These are phyloP conservation scores for Percopsis omiscomaycus DNA, from an alignment of 2,797 vertebrate genomes.

Conservation along the genomic window DNA sequence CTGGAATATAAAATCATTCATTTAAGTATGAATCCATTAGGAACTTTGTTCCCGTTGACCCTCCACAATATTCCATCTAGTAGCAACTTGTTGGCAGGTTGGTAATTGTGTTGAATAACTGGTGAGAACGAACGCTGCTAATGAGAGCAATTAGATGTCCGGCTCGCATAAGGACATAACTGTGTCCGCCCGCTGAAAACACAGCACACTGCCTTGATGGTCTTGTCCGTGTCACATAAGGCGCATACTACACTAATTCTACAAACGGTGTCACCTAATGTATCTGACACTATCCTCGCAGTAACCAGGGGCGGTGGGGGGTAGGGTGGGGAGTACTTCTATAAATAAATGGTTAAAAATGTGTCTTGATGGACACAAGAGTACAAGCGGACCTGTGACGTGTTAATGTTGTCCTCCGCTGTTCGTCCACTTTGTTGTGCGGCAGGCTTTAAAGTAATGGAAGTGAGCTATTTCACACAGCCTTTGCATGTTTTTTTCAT, in stretches of 20 bases:
- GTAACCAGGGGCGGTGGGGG: too few relatives aligned
- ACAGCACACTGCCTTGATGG: constrained; percentile 48
- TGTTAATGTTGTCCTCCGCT: constrained; percentile 17
- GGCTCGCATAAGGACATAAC: constrained; percentile 51
- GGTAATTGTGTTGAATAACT: constrained; percentile 75
- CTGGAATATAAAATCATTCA: constrained; percentile 73
- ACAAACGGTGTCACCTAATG: constrained; percentile 11
- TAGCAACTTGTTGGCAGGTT: constrained; percentile 69
- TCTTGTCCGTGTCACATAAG: constrained; percentile 48
- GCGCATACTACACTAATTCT: constrained; percentile 28
- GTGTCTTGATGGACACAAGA: too few relatives aligned
- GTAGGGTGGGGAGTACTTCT: too few relatives aligned
- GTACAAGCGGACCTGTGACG: not conserved
- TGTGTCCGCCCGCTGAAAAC: constrained; percentile 25
- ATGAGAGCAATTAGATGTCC: constrained; percentile 76
- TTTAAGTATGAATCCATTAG: constrained; percentile 80
- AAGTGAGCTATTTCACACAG: constrained; percentile 49
- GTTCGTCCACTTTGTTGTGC: constrained; percentile 22
- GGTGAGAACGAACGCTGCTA: constrained; percentile 68
- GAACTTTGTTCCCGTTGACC: constrained; percentile 67
- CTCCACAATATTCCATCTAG: constrained; percentile 63
- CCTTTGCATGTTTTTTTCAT: constrained; percentile 75
- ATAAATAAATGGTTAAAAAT: too few relatives aligned
- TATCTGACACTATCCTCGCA: too few relatives aligned
- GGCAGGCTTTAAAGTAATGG: constrained; percentile 57